Evolutionary conservation across 1,140 invertebrate genomes (phyloP).

Genomic region (Agrypnia vestita): DNA sequence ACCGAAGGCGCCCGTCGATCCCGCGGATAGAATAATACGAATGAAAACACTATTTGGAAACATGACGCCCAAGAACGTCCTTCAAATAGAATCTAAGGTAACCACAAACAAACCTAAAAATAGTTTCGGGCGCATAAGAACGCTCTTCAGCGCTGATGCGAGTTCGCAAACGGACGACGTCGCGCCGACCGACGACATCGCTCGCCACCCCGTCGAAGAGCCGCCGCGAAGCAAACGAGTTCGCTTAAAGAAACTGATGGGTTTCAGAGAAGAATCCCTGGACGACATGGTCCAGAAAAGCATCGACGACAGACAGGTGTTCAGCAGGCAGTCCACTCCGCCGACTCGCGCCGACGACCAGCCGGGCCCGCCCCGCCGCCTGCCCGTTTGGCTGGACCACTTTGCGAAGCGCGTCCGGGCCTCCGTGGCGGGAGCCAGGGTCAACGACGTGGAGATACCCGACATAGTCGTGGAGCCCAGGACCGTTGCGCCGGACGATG

Average conservation of each 20-base stretch:
- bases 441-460: constrained; percentile 52
- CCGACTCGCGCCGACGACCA: constrained; percentile 26
- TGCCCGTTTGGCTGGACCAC: constrained; percentile 41
- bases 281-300: constrained; percentile 8
- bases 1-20: constrained; percentile 3
- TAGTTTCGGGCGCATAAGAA: constrained; percentile 28
- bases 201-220: constrained; percentile 24
- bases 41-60: constrained; percentile 56
- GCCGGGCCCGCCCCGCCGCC: background rate
- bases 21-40: constrained; percentile 41
- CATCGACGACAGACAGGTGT: constrained; percentile 56
- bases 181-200: background rate
- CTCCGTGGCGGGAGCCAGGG: constrained; percentile 47
- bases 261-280: constrained; percentile 13
- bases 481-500: background rate
- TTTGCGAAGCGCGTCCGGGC: constrained; percentile 40
- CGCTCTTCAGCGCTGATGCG: constrained; percentile 48
- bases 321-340: constrained; percentile 55
- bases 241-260: constrained; percentile 43
- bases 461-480: constrained; percentile 31
- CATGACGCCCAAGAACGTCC: constrained; percentile 6
- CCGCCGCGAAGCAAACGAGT: background rate
- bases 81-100: constrained; percentile 7
- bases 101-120: background rate
- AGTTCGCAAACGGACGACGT: constrained; percentile 46